Base-by-base conservation (phyloP, 2,797 vertebrate genomes). In the Miopithecus talapoin region DNA sequence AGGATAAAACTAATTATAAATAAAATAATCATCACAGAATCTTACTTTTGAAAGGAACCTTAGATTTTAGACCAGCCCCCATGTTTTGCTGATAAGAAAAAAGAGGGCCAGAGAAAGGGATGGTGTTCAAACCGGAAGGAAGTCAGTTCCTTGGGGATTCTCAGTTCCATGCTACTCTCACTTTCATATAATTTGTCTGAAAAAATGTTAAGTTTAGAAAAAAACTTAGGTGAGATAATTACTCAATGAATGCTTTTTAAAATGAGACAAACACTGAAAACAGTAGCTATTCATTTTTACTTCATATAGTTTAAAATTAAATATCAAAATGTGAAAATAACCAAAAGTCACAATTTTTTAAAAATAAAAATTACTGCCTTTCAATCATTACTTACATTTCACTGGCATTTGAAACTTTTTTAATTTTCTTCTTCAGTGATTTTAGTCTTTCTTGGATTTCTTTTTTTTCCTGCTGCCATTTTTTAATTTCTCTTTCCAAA, bases 381-480 rank as follows among this genome's bases (percentile, higher is more conserved):
- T 94, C 26, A 4, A 1, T 9, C 74, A 79, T 13, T 89, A 99
- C 99, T 98, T 98, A 99, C 99, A 94, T 98, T 5, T 98, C 98
- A 4, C 98, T 98, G 10, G 98, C 95, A 85, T 99, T 99, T 5
- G 88, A 61, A 91, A 99, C 96, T 53, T 98, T 99, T 89, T 99
- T 99, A 2, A 98, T 98, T 87, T 99, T 99, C 89, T 80, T 98
- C 98, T 98, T 99, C 75, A 99, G 97, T 0, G 96, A 57, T 98
- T 99, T 99, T 28, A 99, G 97, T 6, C 91, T 98, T 43, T 99
- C 99, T 97, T 99, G 99, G 80, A 99, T 99, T 95, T 99, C 99
- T 72, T 99, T 99, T 98, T 99, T 99, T 97, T 99, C 99, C 95
- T 99, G 99, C 94, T 99, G 99, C 99, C 99, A 99, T 93, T 99